phyloP scores from a whole-genome alignment of 2,113 vertebrate genomes.

The Ceyx margarethae region DNA sequence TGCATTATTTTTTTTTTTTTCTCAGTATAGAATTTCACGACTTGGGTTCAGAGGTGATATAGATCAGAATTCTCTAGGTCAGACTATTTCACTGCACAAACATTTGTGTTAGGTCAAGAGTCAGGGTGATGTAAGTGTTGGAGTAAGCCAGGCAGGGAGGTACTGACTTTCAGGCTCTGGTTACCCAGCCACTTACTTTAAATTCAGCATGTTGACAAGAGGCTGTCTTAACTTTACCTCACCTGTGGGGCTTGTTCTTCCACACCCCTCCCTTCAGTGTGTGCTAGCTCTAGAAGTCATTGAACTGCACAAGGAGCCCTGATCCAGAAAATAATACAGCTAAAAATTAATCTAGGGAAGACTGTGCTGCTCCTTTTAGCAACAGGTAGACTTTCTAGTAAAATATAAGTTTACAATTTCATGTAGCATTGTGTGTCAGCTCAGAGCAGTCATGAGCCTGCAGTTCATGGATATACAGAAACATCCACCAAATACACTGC shows the following conservation, averaged over 20 bases:
- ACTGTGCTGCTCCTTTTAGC: neutral
- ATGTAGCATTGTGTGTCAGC: neutral
- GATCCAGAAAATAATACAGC: neutral
- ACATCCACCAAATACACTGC: neutral
- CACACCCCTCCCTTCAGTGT: neutral
- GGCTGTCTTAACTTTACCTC: neutral
- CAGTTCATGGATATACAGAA: neutral
- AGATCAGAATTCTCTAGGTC: neutral
- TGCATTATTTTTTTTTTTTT: neutral
- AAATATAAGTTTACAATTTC: neutral
- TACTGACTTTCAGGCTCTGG: neutral
- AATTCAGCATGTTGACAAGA: neutral
- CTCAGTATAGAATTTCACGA: neutral
- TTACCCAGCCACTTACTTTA: neutral
- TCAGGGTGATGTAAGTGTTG: rapidly evolving
- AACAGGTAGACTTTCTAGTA: neutral
- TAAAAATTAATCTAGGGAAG: neutral
- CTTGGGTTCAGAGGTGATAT: neutral
- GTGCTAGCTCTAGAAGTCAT: neutral
- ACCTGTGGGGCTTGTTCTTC: neutral
- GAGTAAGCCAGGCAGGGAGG: neutral
- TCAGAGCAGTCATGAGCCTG: neutral
- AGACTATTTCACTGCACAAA: neutral
- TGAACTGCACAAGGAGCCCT: neutral
- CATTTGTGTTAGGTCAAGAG: neutral